Evolutionary conservation across 2,888 invertebrate species (phyloP), one percentile per base, ranked within the genome.

Genomic region (Leptopilina syphax): DNA sequence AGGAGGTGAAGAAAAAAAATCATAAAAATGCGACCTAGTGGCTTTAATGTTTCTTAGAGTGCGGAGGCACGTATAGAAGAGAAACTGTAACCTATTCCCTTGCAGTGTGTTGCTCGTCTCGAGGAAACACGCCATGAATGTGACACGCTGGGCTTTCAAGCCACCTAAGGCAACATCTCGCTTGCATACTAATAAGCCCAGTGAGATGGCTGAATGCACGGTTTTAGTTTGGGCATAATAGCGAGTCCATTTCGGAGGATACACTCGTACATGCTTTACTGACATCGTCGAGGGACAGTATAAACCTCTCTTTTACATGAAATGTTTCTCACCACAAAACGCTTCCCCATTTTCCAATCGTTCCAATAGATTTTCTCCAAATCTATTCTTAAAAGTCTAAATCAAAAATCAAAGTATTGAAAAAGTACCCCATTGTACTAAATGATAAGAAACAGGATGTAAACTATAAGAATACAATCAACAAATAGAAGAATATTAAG

Each of bases 181-280:
- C 90, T 90, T 89, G 91, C 91, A 91, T 91, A 90, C 90, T 90
- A 91, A 91, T 91, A 88, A 89, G 88, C 89, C 88, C 50, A 87
- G 87, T 86, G 88, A 50, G 87, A 89, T 89, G 85, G 87, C 86
- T 88, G 89, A 89, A 89, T 89, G 87, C 86, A 86, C 87, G 85
- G 90, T 88, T 89, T 89, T 89, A 89, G 90, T 90, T 89, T 88
- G 85, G 87, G 86, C 89, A 89, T 90, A 90, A 90, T 90, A 87
- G 90, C 89, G 84, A 90, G 89, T 90, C 90, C 90, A 90, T 90
- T 90, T 88, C 88, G 77, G 44, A 73, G 80, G 50, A 81, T 68
- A 80, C 76, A 78, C 68, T 24, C 68, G 34, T 47, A 8, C 8
- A 44, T 44, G 27, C 44, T 68, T 18, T 77, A 41, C 67, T n/a